These are phyloP conservation scores for Pluvialis apricaria DNA, from an alignment of 2,113 vertebrate genomes.

Conservation along the genomic window DNA sequence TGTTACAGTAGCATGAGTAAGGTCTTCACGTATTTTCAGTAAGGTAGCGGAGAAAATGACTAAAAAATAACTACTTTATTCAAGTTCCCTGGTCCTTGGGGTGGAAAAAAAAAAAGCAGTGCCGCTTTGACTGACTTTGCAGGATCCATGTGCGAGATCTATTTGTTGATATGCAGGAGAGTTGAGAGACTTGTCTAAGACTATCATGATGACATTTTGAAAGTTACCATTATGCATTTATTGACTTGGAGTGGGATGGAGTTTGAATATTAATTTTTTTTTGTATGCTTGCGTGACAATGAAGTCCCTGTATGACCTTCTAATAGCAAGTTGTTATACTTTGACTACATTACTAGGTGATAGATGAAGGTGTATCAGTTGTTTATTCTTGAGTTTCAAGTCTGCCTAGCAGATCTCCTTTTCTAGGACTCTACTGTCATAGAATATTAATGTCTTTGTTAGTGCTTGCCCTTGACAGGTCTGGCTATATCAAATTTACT, in stretches of 20 bases:
- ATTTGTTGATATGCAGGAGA: not conserved
- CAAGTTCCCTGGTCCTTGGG: not conserved
- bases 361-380: not conserved
- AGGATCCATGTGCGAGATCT: not conserved
- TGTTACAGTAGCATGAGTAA: not conserved
- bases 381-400: not conserved
- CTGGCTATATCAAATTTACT: not conserved
- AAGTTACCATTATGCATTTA: not conserved
- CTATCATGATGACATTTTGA: accelerated
- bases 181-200: not conserved
- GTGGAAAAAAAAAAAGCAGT: not conserved
- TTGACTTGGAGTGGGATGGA: not conserved
- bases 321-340: not conserved
- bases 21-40: not conserved
- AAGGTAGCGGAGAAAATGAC: not conserved
- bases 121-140: not conserved
- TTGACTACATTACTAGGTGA: not conserved
- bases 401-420: not conserved
- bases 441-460: not conserved
- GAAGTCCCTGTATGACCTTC: not conserved
- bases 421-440: not conserved
- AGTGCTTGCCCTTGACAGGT: not conserved
- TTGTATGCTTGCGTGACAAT: not conserved
- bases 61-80: not conserved
- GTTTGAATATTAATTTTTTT: not conserved